A percentile compares a stretch with the other conserved stretches of the same genome.
Evolutionary conservation across 2,888 invertebrate genomes (phyloP).

Genomic region (Lacanobia wlatinum): DNA sequence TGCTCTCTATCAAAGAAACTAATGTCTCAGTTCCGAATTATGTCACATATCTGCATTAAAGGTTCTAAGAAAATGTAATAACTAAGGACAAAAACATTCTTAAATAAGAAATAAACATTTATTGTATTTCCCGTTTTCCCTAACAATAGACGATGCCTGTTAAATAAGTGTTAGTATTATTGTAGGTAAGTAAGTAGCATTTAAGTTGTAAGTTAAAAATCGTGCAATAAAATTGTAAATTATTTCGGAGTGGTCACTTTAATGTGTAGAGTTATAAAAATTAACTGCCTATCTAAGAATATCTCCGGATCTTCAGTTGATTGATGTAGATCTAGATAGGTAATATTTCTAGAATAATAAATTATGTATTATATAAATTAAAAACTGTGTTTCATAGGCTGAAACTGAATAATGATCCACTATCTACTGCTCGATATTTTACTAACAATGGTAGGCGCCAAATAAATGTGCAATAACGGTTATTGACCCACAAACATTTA

Average conservation of each 20-base stretch:
- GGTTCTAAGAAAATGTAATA: slow-evolving; percentile 4
- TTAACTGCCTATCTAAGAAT: not conserved
- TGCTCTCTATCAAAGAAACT: not conserved
- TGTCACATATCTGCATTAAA: not conserved
- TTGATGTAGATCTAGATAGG: not conserved
- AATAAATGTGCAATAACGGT: too few species aligned
- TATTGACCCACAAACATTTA: too few species aligned
- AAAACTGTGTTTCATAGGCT: not conserved
- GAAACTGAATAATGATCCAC: not conserved
- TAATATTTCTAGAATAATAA: not conserved
- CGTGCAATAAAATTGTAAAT: slow-evolving; percentile 58
- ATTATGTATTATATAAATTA: not conserved
- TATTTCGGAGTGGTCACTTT: not conserved
- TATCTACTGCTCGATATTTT: too few species aligned
- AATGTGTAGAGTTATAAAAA: not conserved
- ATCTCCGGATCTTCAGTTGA: not conserved
- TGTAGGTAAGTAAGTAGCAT: not conserved
- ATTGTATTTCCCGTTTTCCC: not conserved
- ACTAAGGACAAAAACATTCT: slow-evolving; percentile 3
- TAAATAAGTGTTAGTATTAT: not conserved
- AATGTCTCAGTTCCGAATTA: not conserved
- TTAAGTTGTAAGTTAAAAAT: slow-evolving; percentile 18
- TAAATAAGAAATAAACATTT: not conserved
- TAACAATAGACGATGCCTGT: not conserved
- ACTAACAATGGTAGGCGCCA: too few species aligned